Conservation (phyloP, 1,140 invertebrate species). For the Drosophila ohnishii region DNA sequence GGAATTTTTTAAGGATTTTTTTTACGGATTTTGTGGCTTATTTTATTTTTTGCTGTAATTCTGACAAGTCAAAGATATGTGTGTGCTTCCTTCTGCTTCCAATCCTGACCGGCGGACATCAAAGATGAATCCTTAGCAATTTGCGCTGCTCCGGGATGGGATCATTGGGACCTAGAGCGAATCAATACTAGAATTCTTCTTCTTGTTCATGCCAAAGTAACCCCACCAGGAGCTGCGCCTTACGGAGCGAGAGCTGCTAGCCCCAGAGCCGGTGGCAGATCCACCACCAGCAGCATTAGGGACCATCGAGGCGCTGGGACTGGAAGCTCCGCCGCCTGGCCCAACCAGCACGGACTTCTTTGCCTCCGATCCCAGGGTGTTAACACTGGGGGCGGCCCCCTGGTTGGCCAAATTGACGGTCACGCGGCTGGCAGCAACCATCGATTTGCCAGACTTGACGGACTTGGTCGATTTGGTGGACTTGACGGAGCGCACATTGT, state of each 20-base stretch:
- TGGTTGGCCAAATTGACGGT: not conserved
- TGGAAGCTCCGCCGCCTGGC: not conserved
- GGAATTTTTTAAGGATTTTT: too few relatives aligned
- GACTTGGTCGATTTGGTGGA: slow-evolving; percentile 4
- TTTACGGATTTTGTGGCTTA: too few relatives aligned
- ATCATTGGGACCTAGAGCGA: slow-evolving; percentile 16
- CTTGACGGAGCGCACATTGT: slow-evolving; percentile 11
- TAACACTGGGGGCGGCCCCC: slow-evolving; percentile 3
- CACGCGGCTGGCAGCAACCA: not conserved
- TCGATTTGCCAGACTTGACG: not conserved
- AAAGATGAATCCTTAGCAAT: not conserved
- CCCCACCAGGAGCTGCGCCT: slow-evolving; percentile 46
- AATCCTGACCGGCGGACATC: not conserved
- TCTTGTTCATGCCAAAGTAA: slow-evolving; percentile 46
- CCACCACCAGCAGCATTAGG: not conserved
- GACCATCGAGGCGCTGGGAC: not conserved
- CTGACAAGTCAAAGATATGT: not conserved
- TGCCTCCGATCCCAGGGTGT: not conserved
- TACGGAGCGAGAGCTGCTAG: not conserved
- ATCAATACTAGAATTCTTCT: slow-evolving; percentile 39
- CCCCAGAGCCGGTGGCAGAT: not conserved
- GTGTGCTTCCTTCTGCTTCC: not conserved
- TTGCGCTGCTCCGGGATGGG: not conserved
- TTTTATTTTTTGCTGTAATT: too few relatives aligned
- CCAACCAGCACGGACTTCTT: not conserved